Evolutionary conservation across 2,888 invertebrate species (phyloP).

Genomic region (Coecobrya sp.): DNA sequence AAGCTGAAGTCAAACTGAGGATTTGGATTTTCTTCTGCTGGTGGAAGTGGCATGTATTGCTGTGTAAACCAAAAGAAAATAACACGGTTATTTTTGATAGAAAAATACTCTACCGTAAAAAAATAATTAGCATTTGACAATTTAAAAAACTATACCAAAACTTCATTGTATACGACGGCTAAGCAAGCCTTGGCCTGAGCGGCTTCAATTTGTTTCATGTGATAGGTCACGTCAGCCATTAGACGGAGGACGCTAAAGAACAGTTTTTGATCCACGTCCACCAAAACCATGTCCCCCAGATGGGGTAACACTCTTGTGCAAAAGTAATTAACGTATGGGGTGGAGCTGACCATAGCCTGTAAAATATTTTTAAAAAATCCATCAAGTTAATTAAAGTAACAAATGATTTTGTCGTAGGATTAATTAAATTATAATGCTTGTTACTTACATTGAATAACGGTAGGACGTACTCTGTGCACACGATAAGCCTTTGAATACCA

Average conservation of each 20-base stretch:
- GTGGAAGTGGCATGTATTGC: constrained; percentile 93
- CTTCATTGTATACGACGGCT: constrained; percentile 92
- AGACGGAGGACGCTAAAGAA: constrained; percentile 94
- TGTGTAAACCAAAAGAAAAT: constrained; percentile 27
- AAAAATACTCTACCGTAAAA: no score
- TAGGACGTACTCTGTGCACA: constrained; percentile 95
- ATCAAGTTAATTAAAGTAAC: constrained; percentile 12
- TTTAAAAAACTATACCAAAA: constrained; percentile 90
- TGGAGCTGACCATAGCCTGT: constrained; percentile 94
- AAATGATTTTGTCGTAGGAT: no score
- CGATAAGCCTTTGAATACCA: constrained; percentile 92
- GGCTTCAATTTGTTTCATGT: constrained; percentile 88
- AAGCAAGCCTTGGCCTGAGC: constrained; percentile 93
- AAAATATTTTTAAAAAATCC: constrained; percentile 15
- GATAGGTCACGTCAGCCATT: constrained; percentile 94
- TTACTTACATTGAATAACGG: constrained; percentile 96
- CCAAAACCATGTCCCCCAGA: constrained; percentile 91
- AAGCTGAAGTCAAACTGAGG: constrained; percentile 97
- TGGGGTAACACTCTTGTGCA: constrained; percentile 94
- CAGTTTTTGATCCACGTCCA: constrained; percentile 90
- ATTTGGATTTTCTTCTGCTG: constrained; percentile 90
- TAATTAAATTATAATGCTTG: no score
- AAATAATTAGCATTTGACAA: no score
- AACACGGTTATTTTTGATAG: no score
- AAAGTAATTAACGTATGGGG: constrained; percentile 94